phyloP scores from a whole-genome alignment of 2,888 invertebrate genomes.

The Marasmarcha lunaedactyla region DNA sequence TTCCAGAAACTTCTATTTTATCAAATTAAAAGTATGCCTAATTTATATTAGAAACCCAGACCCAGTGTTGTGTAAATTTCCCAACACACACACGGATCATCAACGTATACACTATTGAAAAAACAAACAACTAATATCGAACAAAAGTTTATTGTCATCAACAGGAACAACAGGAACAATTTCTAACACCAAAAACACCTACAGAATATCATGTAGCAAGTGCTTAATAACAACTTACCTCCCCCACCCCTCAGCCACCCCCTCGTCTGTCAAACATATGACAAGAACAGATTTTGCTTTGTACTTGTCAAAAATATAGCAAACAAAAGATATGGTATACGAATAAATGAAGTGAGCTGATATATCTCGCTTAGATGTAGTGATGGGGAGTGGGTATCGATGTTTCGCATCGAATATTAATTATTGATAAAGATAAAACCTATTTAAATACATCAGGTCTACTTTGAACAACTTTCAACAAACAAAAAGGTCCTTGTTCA shows the following conservation, averaged over 20 bases:
- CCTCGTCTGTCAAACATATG: conserved; percentile 64
- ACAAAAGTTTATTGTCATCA: neutral
- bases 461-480: no score
- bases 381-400: conserved; percentile 28
- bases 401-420: conserved; percentile 7
- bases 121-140: no score
- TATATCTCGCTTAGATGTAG: conserved; percentile 49
- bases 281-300: conserved; percentile 67
- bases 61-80: no score
- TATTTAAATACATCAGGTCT: no score
- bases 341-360: conserved; percentile 70
- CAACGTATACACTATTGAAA: no score
- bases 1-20: no score
- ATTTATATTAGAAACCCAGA: no score
- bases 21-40: no score
- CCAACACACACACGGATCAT: no score
- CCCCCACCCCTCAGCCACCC: conserved; percentile 24
- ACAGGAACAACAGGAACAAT: conserved; percentile 10
- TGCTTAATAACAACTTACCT: conserved; percentile 64
- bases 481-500: no score
- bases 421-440: no score
- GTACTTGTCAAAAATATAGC: conserved; percentile 71
- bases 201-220: conserved; percentile 24
- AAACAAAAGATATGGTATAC: conserved; percentile 63
- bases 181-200: conserved; percentile 14